Evolutionary conservation across 2,888 invertebrate genomes (phyloP), one percentile per base, ranked within the genome.

Genomic region (Tenthredo livida): DNA sequence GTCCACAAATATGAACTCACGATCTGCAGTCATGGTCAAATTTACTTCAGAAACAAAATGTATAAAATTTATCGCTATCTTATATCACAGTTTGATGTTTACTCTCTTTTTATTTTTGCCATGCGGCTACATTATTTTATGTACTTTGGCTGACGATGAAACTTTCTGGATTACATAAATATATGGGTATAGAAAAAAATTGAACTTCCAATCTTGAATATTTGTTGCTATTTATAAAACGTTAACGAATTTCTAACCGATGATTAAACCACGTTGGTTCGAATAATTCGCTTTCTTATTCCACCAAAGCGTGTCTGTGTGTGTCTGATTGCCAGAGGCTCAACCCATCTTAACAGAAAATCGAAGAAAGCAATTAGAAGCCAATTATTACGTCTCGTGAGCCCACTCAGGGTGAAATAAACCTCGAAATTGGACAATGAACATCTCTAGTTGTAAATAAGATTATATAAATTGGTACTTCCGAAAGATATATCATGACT

Each of bases 331-430:
- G 37, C 7, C 50, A 43, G n/a, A 43, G 12, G 12, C 43, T 21
- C 12, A 40, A 73, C 12, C 9, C 9, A 6, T 33, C 21, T 47
- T 40, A 77, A 77, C 77, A 50, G 17, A 54, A 77, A 50, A 77
- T 77, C 77, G 77, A 77, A 77, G 77, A 47, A 77, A 54, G 29
- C 77, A 77, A 77, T 77, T 77, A 77, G 15, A 73, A 73, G 29
- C n/a, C 50, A 77, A 54, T 77, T 54, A 54, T 54, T 50, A 33
- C 77, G 29, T 77, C 29, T 29, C 7, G 29, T 29, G 1, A 50
- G 9, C 29, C 17, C 54, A 50, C 77, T 25, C 6, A 54, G 50
- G 17, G 77, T 2, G 43, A 43, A 73, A 73, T 21, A 73, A 43
- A 10, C 40, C n/a, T 9, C 21, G n/a, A 12, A 40, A 43, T 73